A percentile compares a stretch with the other conserved stretches of the same genome.
Evolutionary conservation across 2,888 invertebrate species (phyloP).

Genomic region (Phyllotreta cruciferae): DNA sequence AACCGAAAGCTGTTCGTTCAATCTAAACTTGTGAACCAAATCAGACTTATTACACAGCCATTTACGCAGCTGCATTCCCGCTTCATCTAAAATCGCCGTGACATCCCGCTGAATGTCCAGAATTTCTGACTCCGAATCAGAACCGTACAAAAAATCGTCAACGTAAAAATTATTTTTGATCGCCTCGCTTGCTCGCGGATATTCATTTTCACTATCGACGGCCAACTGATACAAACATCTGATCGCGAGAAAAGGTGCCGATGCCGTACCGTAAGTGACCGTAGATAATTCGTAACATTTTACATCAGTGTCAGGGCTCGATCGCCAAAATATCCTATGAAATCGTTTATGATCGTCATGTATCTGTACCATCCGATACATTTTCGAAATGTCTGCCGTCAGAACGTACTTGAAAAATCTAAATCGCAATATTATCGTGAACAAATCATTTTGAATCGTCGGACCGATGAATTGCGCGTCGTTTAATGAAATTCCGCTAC

Average conservation of each 20-base stretch:
- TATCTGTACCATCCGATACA: slow-evolving; percentile 21
- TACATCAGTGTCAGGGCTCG: slow-evolving; percentile 8
- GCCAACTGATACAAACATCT: slow-evolving; percentile 23
- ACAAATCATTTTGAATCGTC: slow-evolving; percentile 30
- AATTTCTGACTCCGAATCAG: too few species aligned
- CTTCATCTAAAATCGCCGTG: too few species aligned
- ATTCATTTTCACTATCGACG: background rate
- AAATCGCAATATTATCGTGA: slow-evolving; percentile 23
- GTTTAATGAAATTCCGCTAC: slow-evolving; percentile 30
- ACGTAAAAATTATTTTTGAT: slow-evolving; percentile 32
- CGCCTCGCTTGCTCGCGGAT: slow-evolving; percentile 10
- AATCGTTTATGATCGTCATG: slow-evolving; percentile 11
- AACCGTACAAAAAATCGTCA: slow-evolving; percentile 23
- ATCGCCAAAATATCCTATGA: slow-evolving; percentile 29
- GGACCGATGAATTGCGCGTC: slow-evolving; percentile 31
- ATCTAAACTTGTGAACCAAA: background rate
- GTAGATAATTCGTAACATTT: slow-evolving; percentile 24
- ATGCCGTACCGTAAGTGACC: slow-evolving; percentile 34
- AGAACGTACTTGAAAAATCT: slow-evolving; percentile 15
- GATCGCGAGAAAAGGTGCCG: slow-evolving; percentile 33
- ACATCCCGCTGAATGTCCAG: too few species aligned
- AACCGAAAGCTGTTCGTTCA: background rate
- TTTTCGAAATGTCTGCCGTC: slow-evolving; percentile 25
- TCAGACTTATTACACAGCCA: slow-evolving; percentile 14
- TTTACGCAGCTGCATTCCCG: background rate